Evolutionary conservation across 2,888 invertebrate genomes (phyloP), one percentile per base, ranked within the genome.

Genomic region (Ochlodes sylvanus): DNA sequence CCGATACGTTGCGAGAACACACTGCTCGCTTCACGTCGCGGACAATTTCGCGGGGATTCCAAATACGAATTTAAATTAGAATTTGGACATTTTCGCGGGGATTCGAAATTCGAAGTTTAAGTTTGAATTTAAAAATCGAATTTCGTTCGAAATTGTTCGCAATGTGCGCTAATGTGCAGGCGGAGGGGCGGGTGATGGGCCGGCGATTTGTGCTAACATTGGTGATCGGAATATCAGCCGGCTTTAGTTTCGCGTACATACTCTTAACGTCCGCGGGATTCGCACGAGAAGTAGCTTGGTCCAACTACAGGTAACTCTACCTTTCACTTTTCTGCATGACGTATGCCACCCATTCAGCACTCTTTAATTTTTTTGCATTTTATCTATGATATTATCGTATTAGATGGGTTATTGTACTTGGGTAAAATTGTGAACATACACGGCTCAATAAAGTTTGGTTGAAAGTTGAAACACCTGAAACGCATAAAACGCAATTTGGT

Each of bases 241-340:
- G 97, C 78, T 97, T 97, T 92, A 94, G 95, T 84, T 95, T 96
- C 80, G 96, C 97, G 71, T 97, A 96, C 86, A 93, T 96, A 75
- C 89, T 96, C 75, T 94, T 96, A 83, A 94, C 94, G 76, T 94
- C 94, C 56, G 86, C 94, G 75, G 94, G 93, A 85, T 92, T 93
- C 81, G 81, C 89, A 71, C 87, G 90, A 75, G 94, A 94, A 70
- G 88, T 87, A 71, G 77, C 84, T 76, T 88, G 83, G 87, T 83
- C 88, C 69, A 85, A 82, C 70, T 94, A 85, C 94, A 92, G 88
- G 94, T 94, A 94, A 88, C 84, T 79, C 71, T 73, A 73, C 75
- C 87, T 78, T 85, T 75, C 70, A 71, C 71, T 60, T 82, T 82
- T 69, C 71, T 72, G 70, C 56, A 58, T 73, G 69, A 60, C 68